phyloP scores from a whole-genome alignment of 2,888 invertebrate genomes.

The Amphiduros pacificus region DNA sequence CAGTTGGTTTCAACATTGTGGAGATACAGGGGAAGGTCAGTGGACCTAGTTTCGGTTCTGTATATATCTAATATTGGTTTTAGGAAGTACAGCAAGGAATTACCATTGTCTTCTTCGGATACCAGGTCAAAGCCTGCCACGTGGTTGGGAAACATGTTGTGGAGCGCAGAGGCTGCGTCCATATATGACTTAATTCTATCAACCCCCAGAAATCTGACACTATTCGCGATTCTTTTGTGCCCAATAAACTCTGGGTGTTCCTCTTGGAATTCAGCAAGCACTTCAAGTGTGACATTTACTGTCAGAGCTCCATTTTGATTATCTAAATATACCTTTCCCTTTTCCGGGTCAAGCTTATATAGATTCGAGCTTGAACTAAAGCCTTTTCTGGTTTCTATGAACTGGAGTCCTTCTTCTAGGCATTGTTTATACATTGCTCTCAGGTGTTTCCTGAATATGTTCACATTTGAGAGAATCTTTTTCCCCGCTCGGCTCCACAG shows the following conservation, averaged over 20 bases:
- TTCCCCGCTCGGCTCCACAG: slow-evolving; percentile 23
- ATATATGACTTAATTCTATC: slow-evolving; percentile 15
- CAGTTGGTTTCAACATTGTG: slow-evolving; percentile 34
- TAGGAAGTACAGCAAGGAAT: slow-evolving; percentile 29
- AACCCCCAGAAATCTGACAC: background rate
- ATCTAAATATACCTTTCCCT: slow-evolving; percentile 3
- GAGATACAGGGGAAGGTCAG: slow-evolving; percentile 27
- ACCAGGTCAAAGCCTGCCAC: slow-evolving; percentile 33
- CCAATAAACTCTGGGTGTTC: slow-evolving; percentile 13
- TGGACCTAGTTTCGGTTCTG: slow-evolving; percentile 5
- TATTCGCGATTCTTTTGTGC: slow-evolving; percentile 5
- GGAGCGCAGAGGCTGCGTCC: slow-evolving; percentile 16
- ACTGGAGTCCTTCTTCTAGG: slow-evolving; percentile 29
- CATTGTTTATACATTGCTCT: slow-evolving; percentile 21
- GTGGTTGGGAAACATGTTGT: slow-evolving; percentile 26
- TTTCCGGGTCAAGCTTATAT: slow-evolving; percentile 8
- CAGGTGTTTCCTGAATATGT: slow-evolving; percentile 21
- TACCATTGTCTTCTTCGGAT: slow-evolving; percentile 31
- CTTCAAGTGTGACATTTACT: background rate
- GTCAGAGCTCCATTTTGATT: slow-evolving; percentile 3
- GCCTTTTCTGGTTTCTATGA: slow-evolving; percentile 12
- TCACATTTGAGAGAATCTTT: slow-evolving; percentile 22
- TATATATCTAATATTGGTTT: slow-evolving; percentile 22
- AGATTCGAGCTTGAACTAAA: background rate
- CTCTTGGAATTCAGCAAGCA: background rate